These are phyloP conservation scores for Indri indri DNA, from an alignment of 2,113 vertebrate genomes.

Conservation along the genomic window DNA sequence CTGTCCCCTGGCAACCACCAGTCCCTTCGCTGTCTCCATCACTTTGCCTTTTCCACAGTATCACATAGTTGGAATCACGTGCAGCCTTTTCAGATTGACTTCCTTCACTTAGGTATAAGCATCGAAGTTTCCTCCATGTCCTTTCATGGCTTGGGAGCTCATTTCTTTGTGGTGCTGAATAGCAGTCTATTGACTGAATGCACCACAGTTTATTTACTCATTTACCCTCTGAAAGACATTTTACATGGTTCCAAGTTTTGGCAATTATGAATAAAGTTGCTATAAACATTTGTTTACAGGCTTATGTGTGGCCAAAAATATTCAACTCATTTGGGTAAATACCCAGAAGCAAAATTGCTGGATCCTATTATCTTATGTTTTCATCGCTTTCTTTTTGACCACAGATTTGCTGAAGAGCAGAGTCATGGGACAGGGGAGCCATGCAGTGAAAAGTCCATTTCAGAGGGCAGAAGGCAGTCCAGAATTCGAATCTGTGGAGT, in stretches of 20 bases:
- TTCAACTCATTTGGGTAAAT: neutral
- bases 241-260: neutral
- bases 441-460: rapidly evolving
- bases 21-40: neutral
- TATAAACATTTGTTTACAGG: neutral
- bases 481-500: too few relatives aligned
- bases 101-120: neutral
- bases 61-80: neutral
- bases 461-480: neutral
- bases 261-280: neutral
- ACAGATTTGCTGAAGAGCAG: neutral
- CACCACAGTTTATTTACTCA: neutral
- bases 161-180: neutral
- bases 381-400: neutral
- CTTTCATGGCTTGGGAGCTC: neutral
- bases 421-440: rapidly evolving
- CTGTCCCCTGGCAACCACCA: rapidly evolving
- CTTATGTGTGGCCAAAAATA: neutral
- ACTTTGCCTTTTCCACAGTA: neutral
- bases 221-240: neutral
- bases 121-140: neutral
- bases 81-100: neutral
- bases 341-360: neutral
- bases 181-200: neutral
- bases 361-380: too few relatives aligned